Percentiles rank a stretch among this genome's conserved stretches.
These are phyloP conservation scores for Meandrusa payeni DNA, from an alignment of 2,888 invertebrate species.

Conservation along the genomic window DNA sequence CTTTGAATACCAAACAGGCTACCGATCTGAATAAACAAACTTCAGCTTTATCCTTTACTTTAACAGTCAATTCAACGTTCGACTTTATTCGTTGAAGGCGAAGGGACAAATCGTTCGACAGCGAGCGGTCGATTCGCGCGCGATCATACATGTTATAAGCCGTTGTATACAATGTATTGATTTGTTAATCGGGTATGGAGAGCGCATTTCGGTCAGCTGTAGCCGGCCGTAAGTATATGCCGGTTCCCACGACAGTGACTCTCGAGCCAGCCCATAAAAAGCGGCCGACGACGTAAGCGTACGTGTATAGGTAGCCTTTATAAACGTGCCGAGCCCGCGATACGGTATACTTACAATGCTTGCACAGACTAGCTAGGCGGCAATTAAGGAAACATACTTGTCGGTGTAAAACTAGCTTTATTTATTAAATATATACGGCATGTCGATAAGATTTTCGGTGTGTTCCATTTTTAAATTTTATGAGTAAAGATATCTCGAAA, in stretches of 20 bases:
- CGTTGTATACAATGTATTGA: constrained; percentile 66
- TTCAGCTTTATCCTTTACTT: constrained; percentile 41
- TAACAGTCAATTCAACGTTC: constrained; percentile 37
- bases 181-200: constrained; percentile 78
- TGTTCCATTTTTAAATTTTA: constrained; percentile 25
- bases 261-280: constrained; percentile 74
- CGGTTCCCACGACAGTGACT: constrained; percentile 78
- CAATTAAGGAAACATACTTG: constrained; percentile 50
- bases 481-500: constrained; percentile 2
- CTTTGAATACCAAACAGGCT: constrained; percentile 57
- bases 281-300: constrained; percentile 66
- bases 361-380: constrained; percentile 39
- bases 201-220: constrained; percentile 80
- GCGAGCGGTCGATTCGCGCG: constrained; percentile 54
- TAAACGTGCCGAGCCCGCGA: constrained; percentile 55
- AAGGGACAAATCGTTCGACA: constrained; percentile 48
- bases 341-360: constrained; percentile 54
- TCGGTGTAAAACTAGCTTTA: constrained; percentile 36
- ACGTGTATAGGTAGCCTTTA: constrained; percentile 74
- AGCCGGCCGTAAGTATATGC: constrained; percentile 71
- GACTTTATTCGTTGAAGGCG: constrained; percentile 29
- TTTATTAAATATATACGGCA: constrained; percentile 37
- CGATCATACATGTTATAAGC: constrained; percentile 59
- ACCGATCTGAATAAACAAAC: constrained; percentile 39
- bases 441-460: constrained; percentile 19